Conservation (phyloP, 2,888 invertebrate genomes). For the Congeria kusceri region DNA sequence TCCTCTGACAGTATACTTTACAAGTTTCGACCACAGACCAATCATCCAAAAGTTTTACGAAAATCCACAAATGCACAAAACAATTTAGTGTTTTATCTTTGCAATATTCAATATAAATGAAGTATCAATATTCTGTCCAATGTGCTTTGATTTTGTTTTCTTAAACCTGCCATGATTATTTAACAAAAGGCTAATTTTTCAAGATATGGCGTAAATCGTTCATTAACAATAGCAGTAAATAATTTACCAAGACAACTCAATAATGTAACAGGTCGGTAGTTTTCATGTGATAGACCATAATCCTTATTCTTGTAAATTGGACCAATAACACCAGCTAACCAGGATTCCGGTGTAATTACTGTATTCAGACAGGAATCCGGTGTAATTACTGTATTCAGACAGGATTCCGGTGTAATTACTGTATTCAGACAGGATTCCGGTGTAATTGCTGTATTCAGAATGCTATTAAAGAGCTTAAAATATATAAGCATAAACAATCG, state of each 20-base stretch:
- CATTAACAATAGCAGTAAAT: background rate
- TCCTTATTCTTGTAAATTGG: constrained; percentile 20
- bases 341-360: no score
- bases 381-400: no score
- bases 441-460: constrained; percentile 4
- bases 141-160: constrained; percentile 12
- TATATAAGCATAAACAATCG: constrained; percentile 3
- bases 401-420: no score
- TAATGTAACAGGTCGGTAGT: constrained; percentile 5
- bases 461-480: constrained; percentile 5
- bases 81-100: background rate
- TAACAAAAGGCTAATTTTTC: background rate
- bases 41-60: background rate
- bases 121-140: constrained; percentile 19
- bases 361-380: no score
- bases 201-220: background rate
- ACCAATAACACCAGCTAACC: constrained; percentile 11
- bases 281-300: background rate
- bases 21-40: constrained; percentile 16
- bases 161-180: constrained; percentile 19
- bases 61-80: no score
- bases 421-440: no score
- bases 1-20: constrained; percentile 18
- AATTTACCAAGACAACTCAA: constrained; percentile 11
- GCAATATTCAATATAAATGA: background rate